Evolutionary conservation across 2,888 invertebrate species (phyloP).

Genomic region (Ormyrus rosae): DNA sequence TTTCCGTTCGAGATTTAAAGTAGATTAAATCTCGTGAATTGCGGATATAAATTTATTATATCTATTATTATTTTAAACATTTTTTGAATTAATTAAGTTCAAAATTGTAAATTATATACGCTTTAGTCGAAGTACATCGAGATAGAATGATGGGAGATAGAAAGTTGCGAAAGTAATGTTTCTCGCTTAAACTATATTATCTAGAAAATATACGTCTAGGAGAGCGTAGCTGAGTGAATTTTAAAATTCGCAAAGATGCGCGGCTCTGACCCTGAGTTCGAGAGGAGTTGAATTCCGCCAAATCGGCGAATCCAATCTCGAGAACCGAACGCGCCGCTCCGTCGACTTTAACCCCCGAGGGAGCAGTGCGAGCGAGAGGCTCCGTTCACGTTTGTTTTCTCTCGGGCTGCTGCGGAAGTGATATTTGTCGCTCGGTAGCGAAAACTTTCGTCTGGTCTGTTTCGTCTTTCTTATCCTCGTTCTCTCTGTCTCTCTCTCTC

Average conservation of each 20-base stretch:
- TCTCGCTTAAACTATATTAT: no score
- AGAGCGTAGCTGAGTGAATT: constrained; percentile 35
- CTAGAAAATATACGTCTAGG: no score
- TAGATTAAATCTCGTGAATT: no score
- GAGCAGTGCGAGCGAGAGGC: no score
- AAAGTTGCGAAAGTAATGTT: no score
- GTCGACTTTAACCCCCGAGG: constrained; percentile 1
- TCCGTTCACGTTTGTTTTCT: constrained; percentile 44
- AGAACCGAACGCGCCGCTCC: constrained; percentile 1
- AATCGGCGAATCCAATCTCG: constrained; percentile 51
- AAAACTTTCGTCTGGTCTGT: constrained; percentile 35
- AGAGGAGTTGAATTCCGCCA: constrained; percentile 9
- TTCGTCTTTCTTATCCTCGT: constrained; percentile 19
- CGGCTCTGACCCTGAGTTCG: constrained; percentile 21
- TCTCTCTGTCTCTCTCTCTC: background rate
- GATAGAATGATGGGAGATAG: no score
- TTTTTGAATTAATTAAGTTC: no score
- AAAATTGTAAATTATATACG: no score
- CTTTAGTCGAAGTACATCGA: no score
- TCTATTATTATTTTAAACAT: no score
- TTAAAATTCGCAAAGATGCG: constrained; percentile 9
- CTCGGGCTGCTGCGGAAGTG: constrained; percentile 36
- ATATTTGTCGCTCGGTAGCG: constrained; percentile 51
- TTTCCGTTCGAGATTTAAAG: background rate
- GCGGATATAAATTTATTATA: no score